Conservation (phyloP, 1,140 invertebrate species). For the Belonocnema kinseyi region DNA sequence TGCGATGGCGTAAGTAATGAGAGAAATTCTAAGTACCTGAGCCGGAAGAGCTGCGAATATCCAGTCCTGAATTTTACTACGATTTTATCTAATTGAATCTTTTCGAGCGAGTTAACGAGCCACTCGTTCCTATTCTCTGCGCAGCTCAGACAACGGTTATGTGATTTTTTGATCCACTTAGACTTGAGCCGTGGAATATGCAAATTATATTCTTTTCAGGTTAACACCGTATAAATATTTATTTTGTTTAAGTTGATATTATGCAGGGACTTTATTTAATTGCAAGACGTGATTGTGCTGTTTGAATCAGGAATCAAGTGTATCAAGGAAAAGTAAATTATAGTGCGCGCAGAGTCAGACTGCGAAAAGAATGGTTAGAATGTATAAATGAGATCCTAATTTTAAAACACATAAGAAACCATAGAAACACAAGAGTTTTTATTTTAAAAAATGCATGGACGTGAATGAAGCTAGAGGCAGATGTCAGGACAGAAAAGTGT, state of each 20-base stretch:
- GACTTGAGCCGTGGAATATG: slow-evolving; percentile 10
- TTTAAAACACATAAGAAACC: no score
- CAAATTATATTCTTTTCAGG: not conserved
- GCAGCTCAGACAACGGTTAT: not conserved
- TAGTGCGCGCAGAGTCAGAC: no score
- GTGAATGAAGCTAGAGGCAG: no score
- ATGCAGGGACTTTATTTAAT: not conserved
- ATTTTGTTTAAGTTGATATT: not conserved
- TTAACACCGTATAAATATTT: not conserved
- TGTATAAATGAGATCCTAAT: no score
- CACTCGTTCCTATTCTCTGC: slow-evolving; percentile 34
- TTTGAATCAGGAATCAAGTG: no score
- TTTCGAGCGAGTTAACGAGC: slow-evolving; percentile 56
- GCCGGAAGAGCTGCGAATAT: slow-evolving; percentile 42
- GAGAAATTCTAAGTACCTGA: slow-evolving; percentile 39
- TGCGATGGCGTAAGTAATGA: slow-evolving; percentile 35
- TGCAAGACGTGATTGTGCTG: not conserved
- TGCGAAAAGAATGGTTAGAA: no score
- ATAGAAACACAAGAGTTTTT: no score
- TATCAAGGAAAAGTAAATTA: no score
- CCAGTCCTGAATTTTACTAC: slow-evolving; percentile 48
- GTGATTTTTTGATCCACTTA: slow-evolving; percentile 6
- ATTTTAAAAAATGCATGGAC: no score
- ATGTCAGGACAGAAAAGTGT: no score
- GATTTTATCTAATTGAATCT: slow-evolving; percentile 63